Conservation (phyloP, 2,113 vertebrate genomes). For the Callorhinus ursinus region DNA sequence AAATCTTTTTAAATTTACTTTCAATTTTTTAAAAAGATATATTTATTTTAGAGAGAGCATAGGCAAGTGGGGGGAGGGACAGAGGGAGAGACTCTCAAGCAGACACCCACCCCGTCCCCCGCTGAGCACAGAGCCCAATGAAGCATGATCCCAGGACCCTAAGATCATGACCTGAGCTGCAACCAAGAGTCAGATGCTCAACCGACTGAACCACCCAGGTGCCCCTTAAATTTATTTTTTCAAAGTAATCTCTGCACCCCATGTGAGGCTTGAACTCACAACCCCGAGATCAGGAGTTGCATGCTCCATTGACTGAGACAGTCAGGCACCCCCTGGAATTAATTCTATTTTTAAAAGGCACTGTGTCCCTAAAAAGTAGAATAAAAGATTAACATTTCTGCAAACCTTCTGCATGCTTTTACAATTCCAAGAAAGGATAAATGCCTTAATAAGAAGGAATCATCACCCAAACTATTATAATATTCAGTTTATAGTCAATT, state of each 20-base stretch:
- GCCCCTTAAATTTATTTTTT: not conserved
- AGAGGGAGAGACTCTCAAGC: not conserved
- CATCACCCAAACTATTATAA: not conserved
- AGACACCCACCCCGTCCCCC: rapidly evolving
- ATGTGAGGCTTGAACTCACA: not conserved
- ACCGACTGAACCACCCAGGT: not conserved
- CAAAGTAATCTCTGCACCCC: not conserved
- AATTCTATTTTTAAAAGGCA: constrained; percentile 38
- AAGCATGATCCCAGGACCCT: not conserved
- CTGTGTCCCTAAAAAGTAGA: not conserved
- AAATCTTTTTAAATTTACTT: not conserved
- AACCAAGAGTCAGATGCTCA: not conserved
- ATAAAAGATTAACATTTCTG: constrained; percentile 39
- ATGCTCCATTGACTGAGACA: not conserved
- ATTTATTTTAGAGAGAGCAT: not conserved
- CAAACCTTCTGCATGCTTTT: not conserved
- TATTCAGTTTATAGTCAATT: constrained; percentile 9
- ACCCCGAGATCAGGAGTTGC: not conserved
- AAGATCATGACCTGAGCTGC: not conserved
- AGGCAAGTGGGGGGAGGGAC: not conserved
- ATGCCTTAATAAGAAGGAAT: not conserved
- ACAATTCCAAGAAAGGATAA: constrained; percentile 37
- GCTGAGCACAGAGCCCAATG: not conserved
- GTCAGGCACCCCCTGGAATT: not conserved
- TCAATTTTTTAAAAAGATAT: not conserved